Conservation (phyloP, 2,113 vertebrate genomes). For the Sigmodon hispidus region DNA sequence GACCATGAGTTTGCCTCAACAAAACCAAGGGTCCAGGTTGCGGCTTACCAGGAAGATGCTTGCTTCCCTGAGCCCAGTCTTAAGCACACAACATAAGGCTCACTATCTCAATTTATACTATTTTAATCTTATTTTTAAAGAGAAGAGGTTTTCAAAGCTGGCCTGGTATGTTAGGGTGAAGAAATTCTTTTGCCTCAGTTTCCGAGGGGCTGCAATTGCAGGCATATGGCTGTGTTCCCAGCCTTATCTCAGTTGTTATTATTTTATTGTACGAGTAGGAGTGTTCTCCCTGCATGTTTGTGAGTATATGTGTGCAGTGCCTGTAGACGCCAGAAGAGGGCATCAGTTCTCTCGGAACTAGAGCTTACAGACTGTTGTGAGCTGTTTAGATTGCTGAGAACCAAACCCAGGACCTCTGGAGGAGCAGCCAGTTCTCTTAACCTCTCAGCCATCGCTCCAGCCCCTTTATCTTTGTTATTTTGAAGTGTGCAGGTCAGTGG, state of each 20-base stretch:
- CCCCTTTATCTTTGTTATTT: neutral
- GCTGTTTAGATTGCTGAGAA: neutral
- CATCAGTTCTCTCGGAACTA: neutral
- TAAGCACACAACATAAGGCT: neutral
- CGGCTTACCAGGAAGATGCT: neutral
- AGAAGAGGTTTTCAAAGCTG: neutral
- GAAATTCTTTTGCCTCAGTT: neutral
- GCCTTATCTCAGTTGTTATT: neutral
- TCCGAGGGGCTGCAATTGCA: neutral
- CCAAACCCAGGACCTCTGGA: neutral
- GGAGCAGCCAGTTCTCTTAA: neutral
- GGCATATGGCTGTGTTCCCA: neutral
- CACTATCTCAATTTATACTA: neutral
- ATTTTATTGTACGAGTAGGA: neutral
- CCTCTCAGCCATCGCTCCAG: neutral
- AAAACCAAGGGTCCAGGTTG: neutral
- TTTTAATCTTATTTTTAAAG: neutral
- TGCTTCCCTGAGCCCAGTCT: neutral
- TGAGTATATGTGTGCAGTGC: neutral
- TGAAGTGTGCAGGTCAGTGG: neutral
- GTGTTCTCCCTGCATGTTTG: neutral
- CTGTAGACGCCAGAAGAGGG: neutral
- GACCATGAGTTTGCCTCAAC: neutral
- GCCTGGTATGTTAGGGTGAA: neutral
- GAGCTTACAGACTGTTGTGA: neutral